Conservation (phyloP, 2,113 vertebrate species). For the human region DNA sequence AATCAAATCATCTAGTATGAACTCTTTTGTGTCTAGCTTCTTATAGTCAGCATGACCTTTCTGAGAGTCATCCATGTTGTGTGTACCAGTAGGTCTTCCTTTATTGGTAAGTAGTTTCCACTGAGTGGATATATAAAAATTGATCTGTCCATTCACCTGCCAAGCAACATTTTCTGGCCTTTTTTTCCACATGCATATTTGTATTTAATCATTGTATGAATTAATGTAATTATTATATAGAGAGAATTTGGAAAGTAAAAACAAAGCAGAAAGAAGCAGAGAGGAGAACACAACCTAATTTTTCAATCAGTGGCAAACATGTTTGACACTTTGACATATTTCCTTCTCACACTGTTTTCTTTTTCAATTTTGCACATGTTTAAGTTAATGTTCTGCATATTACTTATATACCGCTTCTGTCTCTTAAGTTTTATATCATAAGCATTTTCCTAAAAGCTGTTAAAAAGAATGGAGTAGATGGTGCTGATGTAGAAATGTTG, state of each 20-base stretch:
- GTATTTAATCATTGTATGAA: not conserved
- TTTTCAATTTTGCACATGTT: not conserved
- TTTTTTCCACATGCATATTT: not conserved
- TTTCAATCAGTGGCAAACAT: not conserved
- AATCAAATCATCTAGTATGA: not conserved
- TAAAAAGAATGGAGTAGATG: not conserved
- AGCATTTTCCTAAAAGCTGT: not conserved
- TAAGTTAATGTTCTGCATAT: not conserved
- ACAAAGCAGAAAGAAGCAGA: not conserved
- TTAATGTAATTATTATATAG: not conserved
- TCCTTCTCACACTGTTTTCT: not conserved
- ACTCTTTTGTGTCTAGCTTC: not conserved
- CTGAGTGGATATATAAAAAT: not conserved
- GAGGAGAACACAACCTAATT: not conserved
- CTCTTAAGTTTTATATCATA: not conserved
- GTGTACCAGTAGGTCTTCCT: not conserved
- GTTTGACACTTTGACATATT: not conserved
- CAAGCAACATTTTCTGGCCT: not conserved
- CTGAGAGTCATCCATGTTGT: not conserved
- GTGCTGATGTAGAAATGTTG: not conserved
- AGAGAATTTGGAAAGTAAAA: not conserved
- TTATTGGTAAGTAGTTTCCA: not conserved
- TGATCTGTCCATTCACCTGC: not conserved
- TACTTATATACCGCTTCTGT: not conserved
- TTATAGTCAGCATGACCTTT: not conserved